Evolutionary conservation across 2,888 invertebrate species (phyloP).

Genomic region (Erebia aethiops): DNA sequence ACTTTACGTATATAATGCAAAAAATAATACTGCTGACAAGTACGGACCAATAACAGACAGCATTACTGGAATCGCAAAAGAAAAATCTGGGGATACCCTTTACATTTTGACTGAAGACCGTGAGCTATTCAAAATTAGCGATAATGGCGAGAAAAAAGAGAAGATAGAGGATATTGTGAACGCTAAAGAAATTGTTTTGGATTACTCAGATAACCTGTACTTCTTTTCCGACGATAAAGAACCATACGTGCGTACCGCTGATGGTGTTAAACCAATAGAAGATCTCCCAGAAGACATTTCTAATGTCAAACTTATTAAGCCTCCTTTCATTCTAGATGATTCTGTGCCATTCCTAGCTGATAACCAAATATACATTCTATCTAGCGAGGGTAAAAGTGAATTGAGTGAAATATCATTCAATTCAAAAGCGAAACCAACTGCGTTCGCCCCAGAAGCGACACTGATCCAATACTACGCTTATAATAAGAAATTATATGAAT

Average conservation of each 20-base stretch:
- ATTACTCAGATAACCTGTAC: slow-evolving; percentile 60
- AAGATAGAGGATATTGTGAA: slow-evolving; percentile 52
- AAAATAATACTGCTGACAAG: slow-evolving; percentile 41
- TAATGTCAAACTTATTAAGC: slow-evolving; percentile 52
- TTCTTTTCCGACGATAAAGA: slow-evolving; percentile 54
- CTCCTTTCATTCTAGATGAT: slow-evolving; percentile 54
- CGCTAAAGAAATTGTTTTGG: slow-evolving; percentile 61
- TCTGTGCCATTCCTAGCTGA: slow-evolving; percentile 53
- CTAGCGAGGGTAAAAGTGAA: slow-evolving; percentile 54
- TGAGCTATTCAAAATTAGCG: slow-evolving; percentile 59
- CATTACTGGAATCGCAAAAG: slow-evolving; percentile 44
- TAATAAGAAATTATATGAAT: slow-evolving; percentile 67
- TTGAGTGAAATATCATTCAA: slow-evolving; percentile 36
- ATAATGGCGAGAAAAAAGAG: slow-evolving; percentile 57
- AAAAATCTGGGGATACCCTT: slow-evolving; percentile 46
- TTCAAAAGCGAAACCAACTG: slow-evolving; percentile 51
- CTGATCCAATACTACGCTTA: slow-evolving; percentile 61
- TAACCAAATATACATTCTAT: slow-evolving; percentile 49
- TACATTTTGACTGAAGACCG: slow-evolving; percentile 62
- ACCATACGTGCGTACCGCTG: slow-evolving; percentile 48
- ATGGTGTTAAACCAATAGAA: slow-evolving; percentile 52
- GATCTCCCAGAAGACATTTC: slow-evolving; percentile 55
- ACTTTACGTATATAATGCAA: slow-evolving; percentile 52
- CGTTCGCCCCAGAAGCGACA: slow-evolving; percentile 57
- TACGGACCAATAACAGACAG: slow-evolving; percentile 46